These are phyloP conservation scores for Ptychochromis oligacanthus DNA, from an alignment of 2,113 vertebrate species.

Conservation along the genomic window DNA sequence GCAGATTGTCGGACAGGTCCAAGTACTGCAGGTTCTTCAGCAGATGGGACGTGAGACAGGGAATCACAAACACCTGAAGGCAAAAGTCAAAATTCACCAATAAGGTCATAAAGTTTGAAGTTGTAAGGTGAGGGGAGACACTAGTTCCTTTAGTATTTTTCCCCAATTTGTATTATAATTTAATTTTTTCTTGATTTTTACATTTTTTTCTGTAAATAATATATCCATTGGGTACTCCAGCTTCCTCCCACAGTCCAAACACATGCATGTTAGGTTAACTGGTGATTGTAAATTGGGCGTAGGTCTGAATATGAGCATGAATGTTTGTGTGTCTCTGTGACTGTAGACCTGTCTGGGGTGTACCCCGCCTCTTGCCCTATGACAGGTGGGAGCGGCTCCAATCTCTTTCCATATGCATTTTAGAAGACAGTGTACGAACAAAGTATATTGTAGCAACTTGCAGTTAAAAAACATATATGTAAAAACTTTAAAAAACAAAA, in stretches of 20 bases:
- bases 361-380: not conserved
- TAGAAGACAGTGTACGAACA: not conserved
- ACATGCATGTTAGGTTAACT: too few species aligned
- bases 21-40: slow-evolving; percentile 60
- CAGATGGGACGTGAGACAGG: slow-evolving; percentile 2
- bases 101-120: not conserved
- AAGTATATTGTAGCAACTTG: not conserved
- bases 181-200: too few species aligned
- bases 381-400: not conserved
- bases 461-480: not conserved
- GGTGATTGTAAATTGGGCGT: not conserved
- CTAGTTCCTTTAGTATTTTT: not conserved
- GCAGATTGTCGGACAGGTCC: slow-evolving; percentile 66
- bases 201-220: too few species aligned
- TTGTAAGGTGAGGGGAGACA: not conserved
- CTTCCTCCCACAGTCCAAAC: too few species aligned
- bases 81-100: not conserved
- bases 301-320: not conserved
- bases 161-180: too few species aligned
- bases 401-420: not conserved
- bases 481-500: not conserved
- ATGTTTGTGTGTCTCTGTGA: not conserved
- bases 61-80: slow-evolving; percentile 57
- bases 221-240: too few species aligned
- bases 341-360: accelerated